A percentile compares a stretch with the other conserved stretches of the same genome.
These are phyloP conservation scores for Aleiodes leptofemur DNA, from an alignment of 2,888 invertebrate species.

Conservation along the genomic window DNA sequence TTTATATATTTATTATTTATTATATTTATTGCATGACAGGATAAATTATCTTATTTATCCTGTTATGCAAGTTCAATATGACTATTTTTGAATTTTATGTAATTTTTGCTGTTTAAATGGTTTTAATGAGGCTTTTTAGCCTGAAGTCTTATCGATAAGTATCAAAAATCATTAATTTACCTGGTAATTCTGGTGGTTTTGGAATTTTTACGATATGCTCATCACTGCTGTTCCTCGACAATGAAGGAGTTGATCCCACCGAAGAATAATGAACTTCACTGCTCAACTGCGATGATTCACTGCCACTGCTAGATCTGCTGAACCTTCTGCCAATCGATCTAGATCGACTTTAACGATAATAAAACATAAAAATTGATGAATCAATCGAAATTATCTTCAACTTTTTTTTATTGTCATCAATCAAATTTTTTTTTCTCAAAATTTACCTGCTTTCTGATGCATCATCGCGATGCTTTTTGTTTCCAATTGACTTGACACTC, in stretches of 20 bases:
- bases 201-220: constrained; percentile 67
- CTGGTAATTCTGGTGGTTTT: constrained; percentile 62
- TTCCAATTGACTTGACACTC: constrained; percentile 60
- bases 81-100: no score
- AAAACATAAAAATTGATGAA: not conserved
- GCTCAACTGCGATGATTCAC: constrained; percentile 73
- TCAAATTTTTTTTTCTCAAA: no score
- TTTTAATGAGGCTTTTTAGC: no score
- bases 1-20: no score
- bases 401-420: constrained; percentile 6
- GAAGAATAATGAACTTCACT: constrained; percentile 72
- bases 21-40: no score
- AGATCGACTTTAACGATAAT: constrained; percentile 62
- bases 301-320: constrained; percentile 72
- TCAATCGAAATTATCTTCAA: constrained; percentile 1
- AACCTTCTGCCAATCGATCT: constrained; percentile 68
- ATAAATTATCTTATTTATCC: no score
- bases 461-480: constrained; percentile 66
- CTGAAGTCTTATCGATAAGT: no score
- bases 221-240: constrained; percentile 75
- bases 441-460: constrained; percentile 66
- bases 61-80: no score
- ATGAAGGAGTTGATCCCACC: constrained; percentile 76
- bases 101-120: no score
- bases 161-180: constrained; percentile 34